Percentiles rank a stretch among this genome's conserved stretches.
Evolutionary conservation across 1,140 invertebrate species (phyloP).

Genomic region (Drosophila guanche): DNA sequence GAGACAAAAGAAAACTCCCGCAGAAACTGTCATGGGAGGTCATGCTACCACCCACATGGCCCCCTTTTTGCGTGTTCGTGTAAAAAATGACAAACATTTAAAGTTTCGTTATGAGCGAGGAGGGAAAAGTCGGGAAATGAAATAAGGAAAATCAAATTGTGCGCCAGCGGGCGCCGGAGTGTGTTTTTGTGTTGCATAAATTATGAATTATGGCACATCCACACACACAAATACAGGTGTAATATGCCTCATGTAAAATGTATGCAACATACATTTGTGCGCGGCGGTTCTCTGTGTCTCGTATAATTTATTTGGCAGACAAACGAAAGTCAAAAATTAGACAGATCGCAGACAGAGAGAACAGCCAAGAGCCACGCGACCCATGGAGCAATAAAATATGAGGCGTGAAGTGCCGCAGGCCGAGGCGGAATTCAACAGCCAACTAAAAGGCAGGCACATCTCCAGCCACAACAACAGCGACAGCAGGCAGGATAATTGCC

Average conservation of each 20-base stretch:
- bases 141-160: slow-evolving; percentile 39
- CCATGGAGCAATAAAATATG: slow-evolving; percentile 54
- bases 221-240: slow-evolving; percentile 16
- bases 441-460: slow-evolving; percentile 41
- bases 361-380: too few relatives aligned
- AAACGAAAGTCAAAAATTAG: slow-evolving; percentile 34
- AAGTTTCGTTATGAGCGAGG: slow-evolving; percentile 53
- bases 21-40: slow-evolving; percentile 1
- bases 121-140: not conserved
- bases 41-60: slow-evolving; percentile 34
- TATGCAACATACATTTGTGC: slow-evolving; percentile 54
- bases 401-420: slow-evolving; percentile 69
- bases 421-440: slow-evolving; percentile 56
- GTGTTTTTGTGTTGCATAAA: slow-evolving; percentile 49
- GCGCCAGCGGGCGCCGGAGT: slow-evolving; percentile 16
- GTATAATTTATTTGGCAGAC: slow-evolving; percentile 57
- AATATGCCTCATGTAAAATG: slow-evolving; percentile 32
- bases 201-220: slow-evolving; percentile 26
- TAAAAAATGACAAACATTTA: slow-evolving; percentile 70
- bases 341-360: slow-evolving; percentile 6
- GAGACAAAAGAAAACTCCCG: too few relatives aligned
- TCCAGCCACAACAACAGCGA: slow-evolving; percentile 22
- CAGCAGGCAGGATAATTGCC: slow-evolving; percentile 59
- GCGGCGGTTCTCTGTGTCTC: not conserved
- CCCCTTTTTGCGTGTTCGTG: slow-evolving; percentile 10